Conservation (phyloP, 1,140 invertebrate species). For the Papilio glaucus region DNA sequence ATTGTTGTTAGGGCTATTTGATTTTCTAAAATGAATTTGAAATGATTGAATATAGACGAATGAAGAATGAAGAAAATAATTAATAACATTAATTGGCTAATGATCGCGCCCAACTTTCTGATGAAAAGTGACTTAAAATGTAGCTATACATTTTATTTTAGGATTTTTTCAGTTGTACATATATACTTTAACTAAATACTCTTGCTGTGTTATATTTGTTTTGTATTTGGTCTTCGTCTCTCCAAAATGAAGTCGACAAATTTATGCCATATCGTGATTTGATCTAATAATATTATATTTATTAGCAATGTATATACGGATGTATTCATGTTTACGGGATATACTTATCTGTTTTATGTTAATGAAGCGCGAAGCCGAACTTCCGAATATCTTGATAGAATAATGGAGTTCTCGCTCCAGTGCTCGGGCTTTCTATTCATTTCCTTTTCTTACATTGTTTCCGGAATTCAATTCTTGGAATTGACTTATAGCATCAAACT, state of each 20-base stretch:
- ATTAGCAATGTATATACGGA: background rate
- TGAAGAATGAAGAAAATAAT: too few species aligned
- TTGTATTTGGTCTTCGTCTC: background rate
- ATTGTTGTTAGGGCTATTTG: too few species aligned
- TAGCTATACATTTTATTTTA: too few species aligned
- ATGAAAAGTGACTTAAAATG: too few species aligned
- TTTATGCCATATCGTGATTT: background rate
- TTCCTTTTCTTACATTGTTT: constrained; percentile 22
- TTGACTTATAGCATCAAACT: constrained; percentile 8
- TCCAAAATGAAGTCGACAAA: background rate
- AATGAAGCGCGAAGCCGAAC: constrained; percentile 20
- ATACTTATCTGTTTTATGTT: constrained; percentile 26
- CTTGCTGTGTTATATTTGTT: too few species aligned
- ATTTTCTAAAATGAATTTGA: too few species aligned
- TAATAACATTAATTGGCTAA: too few species aligned
- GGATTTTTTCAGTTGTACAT: too few species aligned
- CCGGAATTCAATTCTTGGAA: constrained; percentile 5
- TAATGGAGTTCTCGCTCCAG: constrained; percentile 18
- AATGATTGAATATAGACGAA: too few species aligned
- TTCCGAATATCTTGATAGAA: constrained; percentile 23
- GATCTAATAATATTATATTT: background rate
- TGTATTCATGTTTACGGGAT: background rate
- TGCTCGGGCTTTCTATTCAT: background rate
- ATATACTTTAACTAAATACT: too few species aligned
- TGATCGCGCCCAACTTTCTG: too few species aligned